Evolutionary conservation across 2,113 vertebrate genomes (phyloP), one percentile per base, ranked within the genome.

Genomic region (Arothron firmamentum): DNA sequence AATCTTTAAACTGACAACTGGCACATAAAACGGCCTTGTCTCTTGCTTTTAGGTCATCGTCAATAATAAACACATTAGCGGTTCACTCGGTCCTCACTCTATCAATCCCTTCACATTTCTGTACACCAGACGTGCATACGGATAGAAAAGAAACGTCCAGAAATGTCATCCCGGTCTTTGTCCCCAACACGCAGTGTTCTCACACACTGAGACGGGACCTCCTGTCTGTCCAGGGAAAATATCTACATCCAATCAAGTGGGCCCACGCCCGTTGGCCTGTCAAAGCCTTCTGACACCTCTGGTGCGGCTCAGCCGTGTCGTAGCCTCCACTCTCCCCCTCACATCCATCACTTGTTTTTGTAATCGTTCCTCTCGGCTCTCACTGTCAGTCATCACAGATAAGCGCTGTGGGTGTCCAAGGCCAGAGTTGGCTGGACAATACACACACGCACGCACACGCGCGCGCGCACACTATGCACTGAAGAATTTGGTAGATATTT

Each of bases 231-330:
- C 60, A 31, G 19, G 16, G 58, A 42, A 78, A 84, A 81, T 79
- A 67, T 80, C 78, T 75, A 69, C 52, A 69, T 82, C 70, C 78
- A 75, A 77, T 79, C 50, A 17, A 43, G 79, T 47, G 2, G 15
- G 15, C 45, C 45, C 2, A 47, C 45, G 45, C 45, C 45, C 69
- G 46, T 66, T 18, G 56, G 53, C 54, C 52, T 63, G 63, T 80
- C 72, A 80, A 72, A 75, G 65, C 43, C 51, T 75, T 78, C 86
- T 42, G 52, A 70, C 67, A 76, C 75, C 69, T 52, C 55, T 78
- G 79, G 70, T 43, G 41, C 2, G 42, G 16, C 48, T 62, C 70
- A 50, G 65, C 57, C 56, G 38, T 71, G 65, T 73, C 79, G 75
- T 74, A 79, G 81, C 79, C 77, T 75, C 59, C 52, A 12, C 72